phyloP scores from a whole-genome alignment of 92 coral and sea anemone genomes.

The Palythoa caribaeorum region DNA sequence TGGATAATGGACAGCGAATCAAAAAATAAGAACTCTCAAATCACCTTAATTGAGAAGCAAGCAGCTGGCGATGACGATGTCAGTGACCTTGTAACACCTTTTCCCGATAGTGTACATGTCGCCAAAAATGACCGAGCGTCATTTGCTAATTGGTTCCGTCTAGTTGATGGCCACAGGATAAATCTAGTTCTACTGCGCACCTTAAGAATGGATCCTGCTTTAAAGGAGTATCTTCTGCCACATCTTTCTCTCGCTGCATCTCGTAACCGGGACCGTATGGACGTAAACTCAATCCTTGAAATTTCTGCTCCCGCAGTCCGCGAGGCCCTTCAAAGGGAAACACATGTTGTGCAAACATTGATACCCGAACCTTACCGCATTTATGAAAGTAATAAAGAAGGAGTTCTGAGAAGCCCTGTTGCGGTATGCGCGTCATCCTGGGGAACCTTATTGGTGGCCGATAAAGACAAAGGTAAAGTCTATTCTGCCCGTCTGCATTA shows the following conservation, averaged over 20 bases:
- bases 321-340: constrained; percentile 55
- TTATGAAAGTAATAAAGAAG: constrained; percentile 59
- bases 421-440: constrained; percentile 56
- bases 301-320: constrained; percentile 56
- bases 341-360: constrained; percentile 52
- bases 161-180: constrained; percentile 63
- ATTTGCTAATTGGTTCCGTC: constrained; percentile 67
- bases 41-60: constrained; percentile 47
- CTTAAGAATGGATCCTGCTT: constrained; percentile 60
- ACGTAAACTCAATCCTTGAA: constrained; percentile 62
- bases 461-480: constrained; percentile 25
- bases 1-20: constrained; percentile 68
- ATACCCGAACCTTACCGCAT: constrained; percentile 62
- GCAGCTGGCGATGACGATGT: constrained; percentile 10
- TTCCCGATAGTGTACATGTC: constrained; percentile 62
- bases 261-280: constrained; percentile 65
- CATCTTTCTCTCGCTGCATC: constrained; percentile 69
- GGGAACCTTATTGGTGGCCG: constrained; percentile 41
- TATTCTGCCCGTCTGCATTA: constrained; percentile 42
- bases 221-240: constrained; percentile 58
- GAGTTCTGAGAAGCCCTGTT: constrained; percentile 62
- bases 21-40: constrained; percentile 63
- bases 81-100: constrained; percentile 44
- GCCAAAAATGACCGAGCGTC: constrained; percentile 65
- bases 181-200: constrained; percentile 70